Evolutionary conservation across 2,113 vertebrate genomes (phyloP).

Genomic region (Tursiops truncatus): DNA sequence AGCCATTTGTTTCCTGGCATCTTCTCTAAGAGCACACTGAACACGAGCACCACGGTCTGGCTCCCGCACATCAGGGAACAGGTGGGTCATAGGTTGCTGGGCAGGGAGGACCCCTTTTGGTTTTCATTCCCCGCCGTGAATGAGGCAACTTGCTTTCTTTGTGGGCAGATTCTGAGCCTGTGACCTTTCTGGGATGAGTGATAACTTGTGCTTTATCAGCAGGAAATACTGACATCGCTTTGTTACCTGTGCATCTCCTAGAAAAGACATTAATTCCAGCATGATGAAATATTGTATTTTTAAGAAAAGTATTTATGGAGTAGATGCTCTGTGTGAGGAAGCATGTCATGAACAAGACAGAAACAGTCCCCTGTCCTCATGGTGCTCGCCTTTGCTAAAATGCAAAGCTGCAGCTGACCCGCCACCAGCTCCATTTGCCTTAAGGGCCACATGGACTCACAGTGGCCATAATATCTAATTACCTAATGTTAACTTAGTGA

Average conservation of each 20-base stretch:
- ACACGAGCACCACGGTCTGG: too few species aligned
- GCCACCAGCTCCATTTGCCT: neutral
- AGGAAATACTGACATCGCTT: neutral
- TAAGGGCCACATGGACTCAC: fast-evolving
- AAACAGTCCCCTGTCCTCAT: fast-evolving
- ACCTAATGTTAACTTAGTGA: neutral
- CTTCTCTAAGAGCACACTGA: neutral
- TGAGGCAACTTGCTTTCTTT: neutral
- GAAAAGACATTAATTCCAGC: neutral
- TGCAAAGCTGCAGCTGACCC: too few species aligned
- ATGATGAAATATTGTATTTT: neutral
- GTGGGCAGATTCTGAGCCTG: neutral
- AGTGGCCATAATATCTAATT: fast-evolving
- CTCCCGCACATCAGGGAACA: neutral
- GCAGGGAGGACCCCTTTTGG: fast-evolving
- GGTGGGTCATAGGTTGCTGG: neutral
- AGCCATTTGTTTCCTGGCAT: neutral
- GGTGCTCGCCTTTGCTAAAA: too few species aligned
- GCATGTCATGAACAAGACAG: neutral
- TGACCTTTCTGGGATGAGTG: neutral
- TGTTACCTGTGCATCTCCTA: neutral
- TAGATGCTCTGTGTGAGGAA: neutral
- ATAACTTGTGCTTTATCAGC: too few species aligned
- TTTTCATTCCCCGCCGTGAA: neutral
- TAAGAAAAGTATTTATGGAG: neutral